Evolutionary conservation across 2,113 vertebrate genomes (phyloP).

Genomic region (Carlito syrichta): DNA sequence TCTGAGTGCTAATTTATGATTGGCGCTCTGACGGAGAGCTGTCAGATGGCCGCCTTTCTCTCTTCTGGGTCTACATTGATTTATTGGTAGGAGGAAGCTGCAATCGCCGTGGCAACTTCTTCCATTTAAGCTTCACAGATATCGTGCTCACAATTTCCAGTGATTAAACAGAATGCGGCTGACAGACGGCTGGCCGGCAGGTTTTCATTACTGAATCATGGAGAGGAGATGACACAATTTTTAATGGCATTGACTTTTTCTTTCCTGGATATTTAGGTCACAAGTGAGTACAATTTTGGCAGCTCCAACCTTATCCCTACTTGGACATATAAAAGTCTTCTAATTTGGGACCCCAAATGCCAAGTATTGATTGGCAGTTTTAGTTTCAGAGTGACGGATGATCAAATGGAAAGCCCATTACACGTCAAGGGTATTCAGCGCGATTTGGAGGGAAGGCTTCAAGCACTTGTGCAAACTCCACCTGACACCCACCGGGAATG

Average conservation of each 20-base stretch:
- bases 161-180: neutral
- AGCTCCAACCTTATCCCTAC: neutral
- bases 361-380: neutral
- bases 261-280: neutral
- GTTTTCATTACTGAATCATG: neutral
- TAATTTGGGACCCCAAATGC: neutral
- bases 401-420: fast-evolving
- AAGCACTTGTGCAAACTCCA: neutral
- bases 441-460: neutral
- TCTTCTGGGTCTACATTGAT: neutral
- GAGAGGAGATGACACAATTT: neutral
- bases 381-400: neutral
- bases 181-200: neutral
- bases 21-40: neutral
- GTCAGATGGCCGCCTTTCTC: slow-evolving; percentile 9
- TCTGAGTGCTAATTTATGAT: neutral
- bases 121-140: neutral
- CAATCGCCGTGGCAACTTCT: neutral
- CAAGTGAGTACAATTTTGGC: slow-evolving; percentile 1
- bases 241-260: neutral
- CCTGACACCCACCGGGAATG: neutral
- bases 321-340: neutral
- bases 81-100: neutral
- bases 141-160: neutral
- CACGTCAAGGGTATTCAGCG: neutral